These are phyloP conservation scores for Ornithorhynchus anatinus DNA, from an alignment of 2,113 vertebrate species.

Conservation along the genomic window DNA sequence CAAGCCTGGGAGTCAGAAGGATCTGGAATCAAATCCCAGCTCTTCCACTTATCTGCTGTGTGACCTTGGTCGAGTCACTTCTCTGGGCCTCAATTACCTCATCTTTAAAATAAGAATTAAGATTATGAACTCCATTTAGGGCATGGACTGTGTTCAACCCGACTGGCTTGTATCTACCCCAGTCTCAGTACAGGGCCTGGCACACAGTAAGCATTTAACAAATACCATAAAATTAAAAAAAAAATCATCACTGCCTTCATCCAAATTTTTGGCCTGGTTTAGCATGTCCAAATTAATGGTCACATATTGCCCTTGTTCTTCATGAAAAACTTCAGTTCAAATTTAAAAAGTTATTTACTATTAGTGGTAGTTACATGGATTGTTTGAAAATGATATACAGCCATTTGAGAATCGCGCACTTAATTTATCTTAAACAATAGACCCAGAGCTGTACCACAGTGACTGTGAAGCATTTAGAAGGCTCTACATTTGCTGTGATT, in stretches of 20 bases:
- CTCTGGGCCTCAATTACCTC: neutral
- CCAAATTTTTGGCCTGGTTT: too few species aligned
- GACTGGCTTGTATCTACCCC: too few species aligned
- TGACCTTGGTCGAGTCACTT: neutral
- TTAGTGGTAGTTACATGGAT: neutral
- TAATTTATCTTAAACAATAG: neutral
- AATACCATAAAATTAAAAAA: too few species aligned
- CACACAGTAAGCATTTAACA: too few species aligned
- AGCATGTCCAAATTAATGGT: too few species aligned
- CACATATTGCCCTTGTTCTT: too few species aligned
- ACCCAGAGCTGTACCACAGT: neutral
- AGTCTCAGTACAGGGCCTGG: too few species aligned
- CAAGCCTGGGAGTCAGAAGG: too few species aligned
- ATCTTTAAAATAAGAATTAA: too few species aligned
- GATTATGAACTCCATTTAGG: too few species aligned
- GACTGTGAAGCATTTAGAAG: neutral
- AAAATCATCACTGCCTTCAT: too few species aligned
- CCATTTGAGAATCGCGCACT: accelerated
- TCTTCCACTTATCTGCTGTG: neutral
- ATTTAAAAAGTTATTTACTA: neutral
- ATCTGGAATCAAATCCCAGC: neutral
- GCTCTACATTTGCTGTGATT: neutral
- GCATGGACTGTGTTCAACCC: too few species aligned
- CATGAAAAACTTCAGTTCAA: neutral
- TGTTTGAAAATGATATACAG: neutral